Percentiles rank a stretch among this genome's conserved stretches.
phyloP scores from a whole-genome alignment of 2,888 invertebrate genomes.

The Pandemis cinnamomeana region DNA sequence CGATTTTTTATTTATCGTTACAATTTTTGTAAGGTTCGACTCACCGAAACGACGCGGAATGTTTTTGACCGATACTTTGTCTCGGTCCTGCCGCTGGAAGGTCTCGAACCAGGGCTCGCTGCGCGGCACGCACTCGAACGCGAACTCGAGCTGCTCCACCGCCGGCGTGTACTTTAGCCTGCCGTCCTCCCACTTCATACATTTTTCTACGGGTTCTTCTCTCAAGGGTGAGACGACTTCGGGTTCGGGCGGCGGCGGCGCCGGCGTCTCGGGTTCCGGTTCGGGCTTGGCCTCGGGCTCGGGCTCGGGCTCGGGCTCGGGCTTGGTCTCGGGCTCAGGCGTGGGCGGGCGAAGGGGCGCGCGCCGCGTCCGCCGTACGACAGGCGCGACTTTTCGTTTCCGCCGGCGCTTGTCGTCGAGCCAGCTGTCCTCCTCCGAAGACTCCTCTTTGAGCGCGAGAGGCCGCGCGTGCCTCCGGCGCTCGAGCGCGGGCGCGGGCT shows the following conservation, averaged over 20 bases:
- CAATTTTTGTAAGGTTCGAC: conserved; percentile 48
- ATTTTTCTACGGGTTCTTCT: conserved; percentile 66
- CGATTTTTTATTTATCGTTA: no score
- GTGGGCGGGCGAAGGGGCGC: conserved; percentile 45
- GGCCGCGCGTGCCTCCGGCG: conserved; percentile 71
- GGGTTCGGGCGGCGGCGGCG: conserved; percentile 43
- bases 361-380: conserved; percentile 55
- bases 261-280: conserved; percentile 42
- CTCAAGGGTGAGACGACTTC: conserved; percentile 60
- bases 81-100: conserved; percentile 90
- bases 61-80: conserved; percentile 86
- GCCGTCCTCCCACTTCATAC: conserved; percentile 81
- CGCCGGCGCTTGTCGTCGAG: conserved; percentile 65
- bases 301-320: conserved; percentile 42
- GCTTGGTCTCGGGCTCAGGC: conserved; percentile 43
- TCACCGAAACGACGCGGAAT: conserved; percentile 85
- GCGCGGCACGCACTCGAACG: conserved; percentile 90
- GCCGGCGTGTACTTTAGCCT: conserved; percentile 75
- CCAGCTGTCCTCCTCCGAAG: conserved; percentile 79
- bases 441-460: conserved; percentile 75
- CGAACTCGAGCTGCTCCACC: conserved; percentile 87
- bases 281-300: conserved; percentile 42
- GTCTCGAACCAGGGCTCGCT: conserved; percentile 92
- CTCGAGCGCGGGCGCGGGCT: conserved; percentile 60
- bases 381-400: conserved; percentile 60